Base-by-base conservation (phyloP, 2,113 vertebrate genomes). In the Ptilorrhoa leucosticta region DNA sequence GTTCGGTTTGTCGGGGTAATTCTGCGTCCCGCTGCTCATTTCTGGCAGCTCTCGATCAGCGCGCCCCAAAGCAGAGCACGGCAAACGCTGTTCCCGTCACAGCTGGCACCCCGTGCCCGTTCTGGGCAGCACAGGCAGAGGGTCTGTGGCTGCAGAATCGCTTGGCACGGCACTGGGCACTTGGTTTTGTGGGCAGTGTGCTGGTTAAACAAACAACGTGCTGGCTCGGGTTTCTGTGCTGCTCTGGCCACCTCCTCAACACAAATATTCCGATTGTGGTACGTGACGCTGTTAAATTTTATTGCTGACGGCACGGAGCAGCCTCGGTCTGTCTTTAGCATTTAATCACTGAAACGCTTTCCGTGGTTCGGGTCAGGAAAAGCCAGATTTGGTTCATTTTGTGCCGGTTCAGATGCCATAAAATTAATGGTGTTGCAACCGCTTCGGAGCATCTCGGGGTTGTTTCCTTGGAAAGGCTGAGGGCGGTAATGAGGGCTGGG, bases 21-120 rank as follows among this genome's bases (percentile, higher is more conserved):
- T 0, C 40, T 4, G 16, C 13, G 1, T 76, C 45, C 2, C 0
- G 1, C 0, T 4, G 26, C 50, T 53, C 1, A 5, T 50, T 92
- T 81, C 30, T 22, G 79, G 80, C 47, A 39, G 44, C 44, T 65
- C 35, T 6, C 2, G 10, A 2, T 3, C 39, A 8, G 9, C 11
- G 3, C 45, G 2, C 20, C 30, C 5, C 24, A 30, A 53, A 71
- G 73, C 35, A 1, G 2, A 21, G 13, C 64, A 2, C 6, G 5
- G 23, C 3, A 45, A 58, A 4, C 0, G 4, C 63, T 3, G 48
- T 1, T 63, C 37, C n/a, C 21, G 2, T 4, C 3, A 1, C 23
- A 37, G 40, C 60, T 4, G 30, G 22, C 15, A 16, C 3, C 63
- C 71, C 15, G 2, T 0, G 15, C 14, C 15, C 24, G 0, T 1